Base-by-base conservation (phyloP, 2,113 vertebrate genomes). In the Rhinoptilus africanus region DNA sequence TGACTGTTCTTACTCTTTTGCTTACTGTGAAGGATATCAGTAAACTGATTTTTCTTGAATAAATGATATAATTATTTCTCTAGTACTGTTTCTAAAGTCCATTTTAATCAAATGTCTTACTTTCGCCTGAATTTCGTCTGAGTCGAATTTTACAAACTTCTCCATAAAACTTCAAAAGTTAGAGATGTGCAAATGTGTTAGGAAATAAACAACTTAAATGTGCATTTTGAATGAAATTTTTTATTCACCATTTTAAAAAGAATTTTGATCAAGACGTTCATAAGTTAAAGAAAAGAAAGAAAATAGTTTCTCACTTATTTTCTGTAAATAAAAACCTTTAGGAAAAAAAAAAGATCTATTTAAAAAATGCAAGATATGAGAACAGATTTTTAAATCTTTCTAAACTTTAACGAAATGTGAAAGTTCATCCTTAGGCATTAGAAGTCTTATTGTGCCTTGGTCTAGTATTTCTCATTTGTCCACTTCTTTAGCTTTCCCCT, bases 351-450 rank as follows among this genome's bases (percentile, higher is more conserved):
- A 67, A 54, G n/a, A 57, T 9, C 6, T 69, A 48, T 12, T 89
- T 75, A 1, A 21, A 89, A 92, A 83, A 32, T 35, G 4, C 2
- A 4, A 72, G 28, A 26, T 48, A 64, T 6, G 9, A 27, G 39
- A 78, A 60, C 35, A 50, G 26, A 16, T 85, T 68, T 75, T 76
- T 47, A 91, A 48, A 82, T 71, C 48, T 76, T 93, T 78, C 53
- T 80, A 78, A 92, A 88, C 20, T 94, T 62, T 80, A 97, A 94
- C 19, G 19, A 73, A 90, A 85, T 96, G 68, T 93, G 94, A 94
- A 96, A 27, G 59, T 87, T 93, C 34, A 45, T 92, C 91, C 85
- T 57, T 64, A 43, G 89, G 85, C 89, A 68, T 92, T 87, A 94
- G 89, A 67, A 92, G 93, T 96, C 85, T 85, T 68, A 13, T 2